These are phyloP conservation scores for Bombyx mandarina DNA, from an alignment of 1,140 invertebrate genomes.

Conservation along the genomic window DNA sequence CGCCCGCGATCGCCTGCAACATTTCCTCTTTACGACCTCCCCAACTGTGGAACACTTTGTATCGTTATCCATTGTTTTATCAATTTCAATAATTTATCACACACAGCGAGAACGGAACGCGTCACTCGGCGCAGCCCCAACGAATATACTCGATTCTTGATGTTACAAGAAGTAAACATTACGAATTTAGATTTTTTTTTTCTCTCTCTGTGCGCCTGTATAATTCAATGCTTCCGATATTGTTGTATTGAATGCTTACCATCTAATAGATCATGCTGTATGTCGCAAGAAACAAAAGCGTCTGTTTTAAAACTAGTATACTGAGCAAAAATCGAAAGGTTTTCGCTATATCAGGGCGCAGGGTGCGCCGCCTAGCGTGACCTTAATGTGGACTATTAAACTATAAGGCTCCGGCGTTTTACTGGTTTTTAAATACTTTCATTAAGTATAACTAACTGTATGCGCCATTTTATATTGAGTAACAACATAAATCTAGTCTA, in stretches of 20 bases:
- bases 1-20: constrained; percentile 38
- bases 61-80: constrained; percentile 63
- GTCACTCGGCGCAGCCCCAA: constrained; percentile 39
- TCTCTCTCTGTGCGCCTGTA: not conserved
- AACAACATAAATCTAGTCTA: too few relatives aligned
- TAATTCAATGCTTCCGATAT: too few relatives aligned
- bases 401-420: constrained; percentile 46
- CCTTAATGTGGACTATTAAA: constrained; percentile 32
- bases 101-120: constrained; percentile 44
- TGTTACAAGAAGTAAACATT: constrained; percentile 43
- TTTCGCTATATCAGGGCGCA: not conserved
- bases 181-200: constrained; percentile 19
- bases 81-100: constrained; percentile 68
- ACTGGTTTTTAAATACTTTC: constrained; percentile 58
- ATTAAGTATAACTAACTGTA: constrained; percentile 25
- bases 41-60: constrained; percentile 60
- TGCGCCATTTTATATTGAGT: too few relatives aligned
- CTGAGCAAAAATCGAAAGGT: not conserved
- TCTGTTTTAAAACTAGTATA: too few relatives aligned
- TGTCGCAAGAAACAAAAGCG: too few relatives aligned
- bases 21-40: constrained; percentile 58
- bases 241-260: too few relatives aligned
- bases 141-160: constrained; percentile 41
- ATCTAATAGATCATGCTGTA: not conserved
- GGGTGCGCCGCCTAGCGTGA: not conserved